Conservation (phyloP, 1,140 invertebrate species). For the Drosophila fuyamai region DNA sequence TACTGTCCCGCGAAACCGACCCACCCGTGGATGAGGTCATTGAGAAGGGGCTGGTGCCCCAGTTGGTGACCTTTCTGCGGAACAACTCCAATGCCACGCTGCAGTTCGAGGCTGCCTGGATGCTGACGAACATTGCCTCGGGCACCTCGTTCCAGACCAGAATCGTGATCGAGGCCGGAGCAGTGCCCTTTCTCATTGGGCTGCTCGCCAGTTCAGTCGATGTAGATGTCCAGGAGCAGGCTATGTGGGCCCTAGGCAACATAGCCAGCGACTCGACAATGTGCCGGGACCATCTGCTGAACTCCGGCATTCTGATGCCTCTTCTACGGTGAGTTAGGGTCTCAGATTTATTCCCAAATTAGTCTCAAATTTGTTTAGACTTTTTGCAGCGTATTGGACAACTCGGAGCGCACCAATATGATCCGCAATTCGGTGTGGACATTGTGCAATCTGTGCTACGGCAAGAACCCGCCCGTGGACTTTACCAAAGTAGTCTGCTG, state of each 20-base stretch:
- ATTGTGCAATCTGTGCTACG: constrained; percentile 97
- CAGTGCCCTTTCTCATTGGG: constrained; percentile 95
- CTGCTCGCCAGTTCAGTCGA: constrained; percentile 90
- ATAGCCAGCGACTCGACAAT: constrained; percentile 98
- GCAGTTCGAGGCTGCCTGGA: constrained; percentile 99
- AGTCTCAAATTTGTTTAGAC: not conserved
- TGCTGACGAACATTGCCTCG: constrained; percentile 98
- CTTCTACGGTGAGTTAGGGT: constrained; percentile 92
- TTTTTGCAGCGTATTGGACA: constrained; percentile 91
- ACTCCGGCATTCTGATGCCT: constrained; percentile 93
- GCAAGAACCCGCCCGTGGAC: constrained; percentile 97
- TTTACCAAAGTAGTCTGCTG: constrained; percentile 94
- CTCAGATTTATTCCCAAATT: too few species aligned
- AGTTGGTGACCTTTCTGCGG: constrained; percentile 97
- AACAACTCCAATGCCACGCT: constrained; percentile 92
- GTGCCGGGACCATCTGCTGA: constrained; percentile 95
- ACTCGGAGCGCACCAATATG: constrained; percentile 94
- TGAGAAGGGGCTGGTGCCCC: constrained; percentile 96
- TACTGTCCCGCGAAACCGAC: constrained; percentile 97
- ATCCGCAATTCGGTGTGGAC: constrained; percentile 99
- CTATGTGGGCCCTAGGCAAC: constrained; percentile 97
- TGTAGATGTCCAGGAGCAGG: constrained; percentile 98
- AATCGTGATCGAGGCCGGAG: constrained; percentile 96
- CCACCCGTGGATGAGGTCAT: constrained; percentile 99
- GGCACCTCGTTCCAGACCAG: constrained; percentile 97